phyloP scores from a whole-genome alignment of 2,797 vertebrate species.

The Coccyzus lansbergi region DNA sequence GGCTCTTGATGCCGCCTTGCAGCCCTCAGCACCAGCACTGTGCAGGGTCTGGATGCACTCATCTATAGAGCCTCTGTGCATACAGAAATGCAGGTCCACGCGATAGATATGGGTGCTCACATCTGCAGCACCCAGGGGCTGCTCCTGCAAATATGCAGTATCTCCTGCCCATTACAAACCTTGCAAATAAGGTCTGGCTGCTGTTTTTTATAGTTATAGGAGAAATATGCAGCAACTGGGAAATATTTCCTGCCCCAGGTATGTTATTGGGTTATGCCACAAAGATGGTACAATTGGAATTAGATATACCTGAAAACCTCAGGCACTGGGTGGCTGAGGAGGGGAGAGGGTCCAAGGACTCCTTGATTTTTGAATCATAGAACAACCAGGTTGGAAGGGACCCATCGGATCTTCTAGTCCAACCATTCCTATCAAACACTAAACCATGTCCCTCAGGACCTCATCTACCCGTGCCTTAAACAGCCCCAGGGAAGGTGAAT shows the following conservation, averaged over 20 bases:
- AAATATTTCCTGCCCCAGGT: background rate
- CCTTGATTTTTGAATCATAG: background rate
- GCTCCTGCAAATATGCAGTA: background rate
- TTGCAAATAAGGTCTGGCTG: fast-evolving
- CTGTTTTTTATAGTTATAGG: too few relatives aligned
- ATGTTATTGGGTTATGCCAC: background rate
- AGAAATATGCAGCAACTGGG: background rate
- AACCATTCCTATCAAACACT: too few relatives aligned
- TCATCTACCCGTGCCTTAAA: too few relatives aligned
- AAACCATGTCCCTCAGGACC: too few relatives aligned
- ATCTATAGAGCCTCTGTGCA: background rate
- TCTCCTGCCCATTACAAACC: background rate
- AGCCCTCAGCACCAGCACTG: background rate
- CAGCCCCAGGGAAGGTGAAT: too few relatives aligned
- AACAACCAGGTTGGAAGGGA: too few relatives aligned
- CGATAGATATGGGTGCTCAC: background rate
- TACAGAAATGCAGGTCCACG: fast-evolving
- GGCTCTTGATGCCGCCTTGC: background rate
- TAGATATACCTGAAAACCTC: background rate
- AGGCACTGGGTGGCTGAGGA: background rate
- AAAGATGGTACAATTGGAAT: fast-evolving
- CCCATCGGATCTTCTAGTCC: too few relatives aligned
- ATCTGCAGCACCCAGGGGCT: background rate
- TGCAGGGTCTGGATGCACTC: background rate
- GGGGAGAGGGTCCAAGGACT: background rate